These are phyloP conservation scores for Flexamia atlantica DNA, from an alignment of 2,888 invertebrate genomes.

Conservation along the genomic window DNA sequence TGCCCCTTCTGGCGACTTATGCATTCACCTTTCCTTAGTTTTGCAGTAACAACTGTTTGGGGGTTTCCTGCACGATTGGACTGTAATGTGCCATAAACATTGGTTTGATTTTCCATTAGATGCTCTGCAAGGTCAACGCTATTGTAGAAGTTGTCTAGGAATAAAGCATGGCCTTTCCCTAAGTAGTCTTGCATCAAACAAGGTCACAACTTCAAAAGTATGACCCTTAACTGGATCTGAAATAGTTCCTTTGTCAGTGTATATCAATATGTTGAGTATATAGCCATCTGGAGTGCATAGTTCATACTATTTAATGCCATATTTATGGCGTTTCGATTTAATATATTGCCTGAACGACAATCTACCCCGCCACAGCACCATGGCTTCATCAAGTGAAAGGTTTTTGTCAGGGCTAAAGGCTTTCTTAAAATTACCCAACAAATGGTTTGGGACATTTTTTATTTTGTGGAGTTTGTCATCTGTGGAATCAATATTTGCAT, in stretches of 20 bases:
- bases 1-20: not conserved
- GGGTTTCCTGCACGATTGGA: conserved; percentile 36
- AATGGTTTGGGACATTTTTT: not conserved
- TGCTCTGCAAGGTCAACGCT: not conserved
- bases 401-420: not conserved
- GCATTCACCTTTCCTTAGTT: conserved; percentile 9
- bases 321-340: not conserved
- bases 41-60: not conserved
- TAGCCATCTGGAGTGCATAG: not conserved
- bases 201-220: not conserved
- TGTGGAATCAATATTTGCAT: not conserved
- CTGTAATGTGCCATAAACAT: conserved; percentile 29
- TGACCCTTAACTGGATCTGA: not conserved
- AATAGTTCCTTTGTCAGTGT: conserved; percentile 12
- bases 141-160: conserved; percentile 3
- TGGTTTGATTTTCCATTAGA: conserved; percentile 45
- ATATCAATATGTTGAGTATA: not conserved
- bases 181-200: not conserved
- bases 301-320: not conserved
- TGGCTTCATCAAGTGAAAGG: not conserved
- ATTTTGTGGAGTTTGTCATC: not conserved
- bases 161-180: not conserved
- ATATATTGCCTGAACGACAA: conserved; percentile 19
- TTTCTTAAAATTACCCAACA: not conserved
- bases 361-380: not conserved